phyloP scores from a whole-genome alignment of 2,888 invertebrate species.

The Phrixothrix hirtus region DNA sequence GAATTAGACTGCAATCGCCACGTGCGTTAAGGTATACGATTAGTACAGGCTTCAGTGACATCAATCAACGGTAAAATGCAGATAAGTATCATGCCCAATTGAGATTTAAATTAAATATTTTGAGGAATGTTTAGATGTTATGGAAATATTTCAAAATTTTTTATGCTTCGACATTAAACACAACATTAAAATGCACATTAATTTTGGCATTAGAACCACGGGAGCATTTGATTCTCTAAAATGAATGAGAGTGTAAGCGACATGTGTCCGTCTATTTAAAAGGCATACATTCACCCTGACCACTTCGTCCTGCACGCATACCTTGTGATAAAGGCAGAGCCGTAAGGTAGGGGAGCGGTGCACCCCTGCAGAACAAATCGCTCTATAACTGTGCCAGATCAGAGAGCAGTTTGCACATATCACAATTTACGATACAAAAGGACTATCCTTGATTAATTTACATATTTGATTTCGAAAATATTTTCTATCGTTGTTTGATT shows the following conservation, averaged over 20 bases:
- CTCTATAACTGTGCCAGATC: conserved; percentile 48
- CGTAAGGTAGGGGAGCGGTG: conserved; percentile 34
- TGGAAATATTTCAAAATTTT: no score
- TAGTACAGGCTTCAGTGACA: conserved; percentile 50
- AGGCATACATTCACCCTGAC: conserved; percentile 13
- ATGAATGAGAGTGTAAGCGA: conserved; percentile 20
- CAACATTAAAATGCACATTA: no score
- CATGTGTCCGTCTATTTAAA: conserved; percentile 21
- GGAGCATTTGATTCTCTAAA: no score
- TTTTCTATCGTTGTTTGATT: no score
- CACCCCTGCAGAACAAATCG: conserved; percentile 52
- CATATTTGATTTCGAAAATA: conserved; percentile 47
- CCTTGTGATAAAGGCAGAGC: conserved; percentile 35
- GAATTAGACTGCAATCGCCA: conserved; percentile 48
- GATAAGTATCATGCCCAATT: conserved; percentile 50
- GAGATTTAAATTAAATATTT: no score
- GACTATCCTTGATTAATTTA: conserved; percentile 41
- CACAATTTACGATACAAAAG: conserved; percentile 37
- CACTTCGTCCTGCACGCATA: conserved; percentile 7
- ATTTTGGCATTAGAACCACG: no score
- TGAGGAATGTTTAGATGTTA: no score
- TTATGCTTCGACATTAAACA: no score
- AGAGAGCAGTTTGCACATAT: conserved; percentile 43
- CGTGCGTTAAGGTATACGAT: conserved; percentile 53
- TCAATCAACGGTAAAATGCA: conserved; percentile 52